Conservation (phyloP, 2,888 invertebrate species). For the Phengaris arion region DNA sequence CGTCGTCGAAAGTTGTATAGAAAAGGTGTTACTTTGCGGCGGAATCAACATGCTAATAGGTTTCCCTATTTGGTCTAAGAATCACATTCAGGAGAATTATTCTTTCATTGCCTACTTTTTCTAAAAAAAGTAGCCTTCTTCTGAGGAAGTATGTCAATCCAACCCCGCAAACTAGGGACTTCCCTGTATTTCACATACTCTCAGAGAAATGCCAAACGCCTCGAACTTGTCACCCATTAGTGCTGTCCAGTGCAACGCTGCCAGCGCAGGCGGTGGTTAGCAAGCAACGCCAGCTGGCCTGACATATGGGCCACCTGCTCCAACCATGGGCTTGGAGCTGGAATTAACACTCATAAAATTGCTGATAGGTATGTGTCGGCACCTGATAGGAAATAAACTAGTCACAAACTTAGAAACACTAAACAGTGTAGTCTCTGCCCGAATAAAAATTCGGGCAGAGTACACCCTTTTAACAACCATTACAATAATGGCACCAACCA, state of each 20-base stretch:
- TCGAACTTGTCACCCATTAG: neutral
- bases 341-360: neutral
- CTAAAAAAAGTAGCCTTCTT: no score
- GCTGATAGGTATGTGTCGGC: no score
- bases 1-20: neutral
- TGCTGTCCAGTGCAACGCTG: neutral
- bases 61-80: neutral
- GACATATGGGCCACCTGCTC: neutral
- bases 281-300: neutral
- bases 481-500: no score
- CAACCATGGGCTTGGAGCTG: neutral
- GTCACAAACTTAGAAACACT: no score
- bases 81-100: neutral
- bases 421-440: no score
- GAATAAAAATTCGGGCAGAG: no score
- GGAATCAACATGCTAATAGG: neutral
- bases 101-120: no score
- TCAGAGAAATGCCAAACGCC: neutral
- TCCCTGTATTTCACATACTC: neutral
- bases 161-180: neutral
- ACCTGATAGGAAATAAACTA: no score
- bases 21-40: conserved; percentile 6
- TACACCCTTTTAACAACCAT: no score
- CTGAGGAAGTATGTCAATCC: neutral
- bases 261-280: neutral